phyloP scores from a whole-genome alignment of 1,140 invertebrate genomes.

The Pantala flavescens region DNA sequence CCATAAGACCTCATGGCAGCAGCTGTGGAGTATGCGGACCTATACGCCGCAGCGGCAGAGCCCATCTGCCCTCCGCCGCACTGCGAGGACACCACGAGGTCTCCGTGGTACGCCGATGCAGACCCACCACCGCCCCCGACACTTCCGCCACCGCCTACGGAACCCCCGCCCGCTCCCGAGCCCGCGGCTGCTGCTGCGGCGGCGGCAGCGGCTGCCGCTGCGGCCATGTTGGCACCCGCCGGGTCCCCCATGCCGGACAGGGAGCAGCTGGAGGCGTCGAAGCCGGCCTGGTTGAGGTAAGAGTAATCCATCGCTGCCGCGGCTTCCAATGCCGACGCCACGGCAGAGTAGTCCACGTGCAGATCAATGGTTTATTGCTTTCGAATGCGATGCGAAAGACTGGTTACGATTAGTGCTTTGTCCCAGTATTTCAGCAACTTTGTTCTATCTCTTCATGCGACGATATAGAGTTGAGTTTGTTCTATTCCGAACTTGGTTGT shows the following conservation, averaged over 20 bases:
- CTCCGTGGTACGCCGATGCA: not conserved
- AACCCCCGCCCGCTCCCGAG: not conserved
- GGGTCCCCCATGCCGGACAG: constrained; percentile 25
- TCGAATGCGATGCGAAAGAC: not conserved
- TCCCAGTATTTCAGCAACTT: too few species aligned
- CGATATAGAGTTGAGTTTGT: too few species aligned
- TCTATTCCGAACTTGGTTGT: too few species aligned
- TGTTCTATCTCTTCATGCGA: too few species aligned
- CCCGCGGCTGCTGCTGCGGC: not conserved
- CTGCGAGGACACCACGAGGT: not conserved
- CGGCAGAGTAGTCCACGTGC: not conserved
- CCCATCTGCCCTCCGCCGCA: not conserved
- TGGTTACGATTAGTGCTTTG: not conserved
- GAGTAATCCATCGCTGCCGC: constrained; percentile 29
- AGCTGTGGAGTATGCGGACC: not conserved
- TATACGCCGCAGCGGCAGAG: not conserved
- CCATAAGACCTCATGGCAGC: not conserved
- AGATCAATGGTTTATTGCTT: not conserved
- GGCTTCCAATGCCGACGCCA: not conserved
- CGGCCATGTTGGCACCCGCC: not conserved
- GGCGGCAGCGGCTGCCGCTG: not conserved
- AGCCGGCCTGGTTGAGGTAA: constrained; percentile 33
- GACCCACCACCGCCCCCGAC: not conserved
- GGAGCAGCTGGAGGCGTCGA: constrained; percentile 30
- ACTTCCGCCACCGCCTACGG: not conserved